Evolutionary conservation across 2,888 invertebrate species (phyloP).

Genomic region (Xanthia icteritia): DNA sequence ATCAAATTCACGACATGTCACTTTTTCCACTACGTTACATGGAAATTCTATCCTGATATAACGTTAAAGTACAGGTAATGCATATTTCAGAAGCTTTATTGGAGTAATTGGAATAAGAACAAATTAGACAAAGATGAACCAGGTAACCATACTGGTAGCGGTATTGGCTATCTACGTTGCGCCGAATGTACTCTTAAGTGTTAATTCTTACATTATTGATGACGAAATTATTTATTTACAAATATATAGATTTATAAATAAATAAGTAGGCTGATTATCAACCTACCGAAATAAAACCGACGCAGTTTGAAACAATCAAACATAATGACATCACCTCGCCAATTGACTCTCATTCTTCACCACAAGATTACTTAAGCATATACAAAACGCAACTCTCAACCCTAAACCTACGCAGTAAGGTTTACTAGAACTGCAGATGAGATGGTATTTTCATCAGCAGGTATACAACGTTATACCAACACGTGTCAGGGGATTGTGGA

Average conservation of each 20-base stretch:
- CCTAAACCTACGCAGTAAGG: slow-evolving; percentile 23
- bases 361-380: slow-evolving; percentile 12
- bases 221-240: background rate
- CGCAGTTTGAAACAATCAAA: slow-evolving; percentile 43
- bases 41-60: background rate
- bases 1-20: too few relatives aligned
- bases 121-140: background rate
- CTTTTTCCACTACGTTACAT: background rate
- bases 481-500: slow-evolving; percentile 29
- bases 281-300: slow-evolving; percentile 34
- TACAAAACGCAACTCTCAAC: slow-evolving; percentile 40
- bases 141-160: background rate
- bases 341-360: slow-evolving; percentile 73
- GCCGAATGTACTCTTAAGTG: background rate
- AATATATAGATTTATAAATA: background rate
- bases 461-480: slow-evolving; percentile 22
- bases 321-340: slow-evolving; percentile 69
- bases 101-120: background rate
- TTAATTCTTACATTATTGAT: background rate
- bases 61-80: background rate
- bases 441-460: slow-evolving; percentile 38
- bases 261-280: slow-evolving; percentile 4
- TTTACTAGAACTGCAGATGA: slow-evolving; percentile 30
- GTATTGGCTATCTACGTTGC: background rate
- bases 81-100: background rate